Conservation (phyloP, 64 coral and sea anemone species). For the Montipora efflorescens region DNA sequence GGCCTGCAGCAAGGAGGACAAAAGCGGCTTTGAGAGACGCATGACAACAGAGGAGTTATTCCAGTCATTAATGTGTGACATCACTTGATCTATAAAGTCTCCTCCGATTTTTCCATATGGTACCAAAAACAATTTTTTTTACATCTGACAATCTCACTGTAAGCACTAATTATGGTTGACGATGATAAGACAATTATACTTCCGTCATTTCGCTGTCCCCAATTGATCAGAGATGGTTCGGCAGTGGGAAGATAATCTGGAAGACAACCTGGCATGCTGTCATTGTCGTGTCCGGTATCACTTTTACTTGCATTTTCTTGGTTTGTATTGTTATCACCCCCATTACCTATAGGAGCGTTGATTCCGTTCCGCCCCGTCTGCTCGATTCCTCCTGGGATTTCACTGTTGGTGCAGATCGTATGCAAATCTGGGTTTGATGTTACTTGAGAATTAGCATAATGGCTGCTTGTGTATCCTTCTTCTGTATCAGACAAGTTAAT, state of each 20-base stretch:
- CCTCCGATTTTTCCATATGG: neutral
- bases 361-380: neutral
- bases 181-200: slow-evolving; percentile 38
- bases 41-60: slow-evolving; percentile 23
- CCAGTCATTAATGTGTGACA: no score
- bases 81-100: no score
- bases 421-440: slow-evolving; percentile 26
- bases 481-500: slow-evolving; percentile 2
- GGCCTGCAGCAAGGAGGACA: slow-evolving; percentile 9
- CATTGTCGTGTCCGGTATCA: neutral
- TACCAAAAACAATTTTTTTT: neutral
- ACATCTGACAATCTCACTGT: slow-evolving; percentile 38
- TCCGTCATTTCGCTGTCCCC: slow-evolving; percentile 44
- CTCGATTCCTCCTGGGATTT: slow-evolving; percentile 39
- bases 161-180: slow-evolving; percentile 39
- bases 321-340: neutral
- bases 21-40: slow-evolving; percentile 32
- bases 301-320: neutral
- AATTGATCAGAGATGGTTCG: slow-evolving; percentile 35
- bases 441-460: slow-evolving; percentile 38
- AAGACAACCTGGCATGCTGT: slow-evolving; percentile 20
- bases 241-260: slow-evolving; percentile 4
- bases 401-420: slow-evolving; percentile 12
- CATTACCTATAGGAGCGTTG: neutral
- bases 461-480: neutral